Evolutionary conservation across 1,140 invertebrate species (phyloP), one percentile per base, ranked within the genome.

Genomic region (Micrasema longulum): DNA sequence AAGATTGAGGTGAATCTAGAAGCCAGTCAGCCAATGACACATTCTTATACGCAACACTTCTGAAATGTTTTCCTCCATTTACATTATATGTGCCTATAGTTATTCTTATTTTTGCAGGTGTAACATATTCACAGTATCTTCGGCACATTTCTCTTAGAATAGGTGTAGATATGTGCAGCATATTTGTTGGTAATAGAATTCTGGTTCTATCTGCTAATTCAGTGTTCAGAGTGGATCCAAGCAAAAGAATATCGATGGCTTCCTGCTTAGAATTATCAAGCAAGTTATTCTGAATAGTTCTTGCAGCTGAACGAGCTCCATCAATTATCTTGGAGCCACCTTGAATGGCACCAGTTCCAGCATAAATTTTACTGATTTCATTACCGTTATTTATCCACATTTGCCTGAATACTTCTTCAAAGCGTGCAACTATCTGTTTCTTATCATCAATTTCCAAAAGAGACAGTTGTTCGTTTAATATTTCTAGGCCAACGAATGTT

Each of bases 361-460:
- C 97, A 87, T 99, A 99, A 76, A 99, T 99, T 86, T 98, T 97
- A 79, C 97, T 99, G 52, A 99, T 93, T 87, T 99, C 96, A 86
- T 99, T 99, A 1, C 98, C 98, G 87, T 99, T 99, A 77, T 97
- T 95, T 3, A 97, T 91, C 98, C 98, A 99, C 94, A 99, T 98
- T 84, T 99, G 96, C 75, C 93, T 91, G 80, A 98, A 97, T 4
- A 97, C 94, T 86, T 99, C 97, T 79, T 97, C 93, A 85, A 99
- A 99, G 72, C 97, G 88, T 0, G 87, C 88, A 14, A 90, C 83
- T 76, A 88, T 89, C 78, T 89, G 88, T 76, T 89, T 89, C 78
- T 90, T 90, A 75, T 90, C 89, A 71, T 87, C 81, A 75, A 89
- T 81, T 75, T 89, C 87, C 53, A 91, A 77, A 14, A 87, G 78